Evolutionary conservation across 2,888 invertebrate species (phyloP), one percentile per base, ranked within the genome.

Genomic region (Conistra vaccinii): DNA sequence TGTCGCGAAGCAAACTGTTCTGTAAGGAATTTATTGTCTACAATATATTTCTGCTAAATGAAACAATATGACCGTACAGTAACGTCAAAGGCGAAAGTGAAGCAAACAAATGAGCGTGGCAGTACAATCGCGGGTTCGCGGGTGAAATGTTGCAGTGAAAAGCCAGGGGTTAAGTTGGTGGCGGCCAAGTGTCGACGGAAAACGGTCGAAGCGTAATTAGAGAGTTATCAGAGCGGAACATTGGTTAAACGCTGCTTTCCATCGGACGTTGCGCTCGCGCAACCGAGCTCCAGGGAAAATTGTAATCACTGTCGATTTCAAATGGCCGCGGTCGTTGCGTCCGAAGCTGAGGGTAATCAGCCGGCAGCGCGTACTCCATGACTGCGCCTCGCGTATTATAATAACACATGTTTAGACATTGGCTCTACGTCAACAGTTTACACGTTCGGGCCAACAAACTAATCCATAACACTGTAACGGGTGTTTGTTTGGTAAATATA

Each of bases 291-390:
- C 93, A 95, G 95, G 96, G 96, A 95, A 96, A 96, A 95, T 96
- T 94, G 95, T 94, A 96, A 96, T 95, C 96, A 96, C 96, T 96
- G 95, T 96, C 96, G 95, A 95, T 96, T 96, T 96, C 96, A 93
- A 95, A 94, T 90, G 91, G 91, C 93, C 91, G 93, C 92, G 92
- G 92, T 92, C 89, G 89, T 90, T 93, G 92, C 93, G 90, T 93
- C 92, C 90, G 90, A 92, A 91, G 92, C 91, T 89, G 90, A 91
- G 89, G 91, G 91, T 92, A 92, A 92, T 92, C 92, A 92, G 80
- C 60, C 81, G 63, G 76, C 58, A 75, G 77, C 58, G 69, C 62
- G 53, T 65, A 81, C 66, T 78, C 73, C 69, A 67, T 75, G 72
- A 73, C 69, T 75, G n/a, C 57, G 73, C 57, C 67, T 68, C 71